phyloP scores from a whole-genome alignment of 2,797 vertebrate species.

The Alfaro cultratus region DNA sequence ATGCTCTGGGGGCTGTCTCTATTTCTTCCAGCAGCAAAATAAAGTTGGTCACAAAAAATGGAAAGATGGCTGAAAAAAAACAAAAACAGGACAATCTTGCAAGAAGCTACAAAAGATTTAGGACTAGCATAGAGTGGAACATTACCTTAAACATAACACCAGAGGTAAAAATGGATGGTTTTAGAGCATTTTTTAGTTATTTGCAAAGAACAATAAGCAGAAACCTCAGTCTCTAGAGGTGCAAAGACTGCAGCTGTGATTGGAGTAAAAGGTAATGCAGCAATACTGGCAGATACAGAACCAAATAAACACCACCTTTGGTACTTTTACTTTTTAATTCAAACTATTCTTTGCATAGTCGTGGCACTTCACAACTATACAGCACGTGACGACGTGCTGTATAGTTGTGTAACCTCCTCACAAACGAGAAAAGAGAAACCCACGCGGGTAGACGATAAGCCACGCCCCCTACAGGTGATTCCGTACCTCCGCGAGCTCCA shows the following conservation, averaged over 20 bases:
- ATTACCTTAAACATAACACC: not conserved
- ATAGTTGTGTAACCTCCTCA: no score
- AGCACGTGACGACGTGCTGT: not conserved
- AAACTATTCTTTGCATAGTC: not conserved
- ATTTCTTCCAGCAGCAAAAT: not conserved
- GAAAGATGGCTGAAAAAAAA: not conserved
- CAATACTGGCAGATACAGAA: not conserved
- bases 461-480: constrained; percentile 18
- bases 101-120: not conserved
- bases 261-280: not conserved
- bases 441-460: not conserved
- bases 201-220: not conserved
- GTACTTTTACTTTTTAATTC: no score
- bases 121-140: no score
- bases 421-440: no score
- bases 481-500: not conserved
- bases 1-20: not conserved
- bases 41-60: not conserved
- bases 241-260: not conserved
- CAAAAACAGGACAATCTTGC: not conserved
- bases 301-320: not conserved
- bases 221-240: not conserved
- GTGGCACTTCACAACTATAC: not conserved
- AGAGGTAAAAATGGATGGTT: not conserved
- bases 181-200: not conserved